Percentiles rank a stretch among this genome's conserved stretches.
phyloP scores from a whole-genome alignment of 1,140 invertebrate genomes.

The Brachionus asplanchnoidis region DNA sequence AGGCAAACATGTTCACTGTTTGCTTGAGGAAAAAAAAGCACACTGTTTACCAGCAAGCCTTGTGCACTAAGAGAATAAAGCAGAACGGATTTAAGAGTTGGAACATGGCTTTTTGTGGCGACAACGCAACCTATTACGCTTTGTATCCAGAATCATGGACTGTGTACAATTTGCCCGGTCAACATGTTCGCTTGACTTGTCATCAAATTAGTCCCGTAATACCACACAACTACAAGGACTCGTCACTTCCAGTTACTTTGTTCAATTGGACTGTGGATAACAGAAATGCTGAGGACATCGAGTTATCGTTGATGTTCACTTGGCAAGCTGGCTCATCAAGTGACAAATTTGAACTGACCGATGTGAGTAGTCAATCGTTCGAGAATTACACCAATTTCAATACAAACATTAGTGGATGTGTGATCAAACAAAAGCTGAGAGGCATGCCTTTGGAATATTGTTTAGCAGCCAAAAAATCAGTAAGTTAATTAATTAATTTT shows the following conservation, averaged over 20 bases:
- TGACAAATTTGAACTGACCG: slow-evolving; percentile 31
- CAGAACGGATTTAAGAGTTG: slow-evolving; percentile 63
- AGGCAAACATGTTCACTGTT: slow-evolving; percentile 55
- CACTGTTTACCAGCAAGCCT: slow-evolving; percentile 77
- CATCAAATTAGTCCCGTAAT: slow-evolving; percentile 83
- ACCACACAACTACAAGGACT: slow-evolving; percentile 70
- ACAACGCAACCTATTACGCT: slow-evolving; percentile 72
- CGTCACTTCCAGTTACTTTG: slow-evolving; percentile 75
- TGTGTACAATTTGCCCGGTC: slow-evolving; percentile 74
- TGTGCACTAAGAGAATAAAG: slow-evolving; percentile 64
- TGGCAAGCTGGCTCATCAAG: slow-evolving; percentile 64
- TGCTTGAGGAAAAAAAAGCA: slow-evolving; percentile 58
- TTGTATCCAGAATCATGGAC: slow-evolving; percentile 86
- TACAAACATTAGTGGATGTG: slow-evolving; percentile 31
- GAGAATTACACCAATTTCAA: slow-evolving; percentile 59
- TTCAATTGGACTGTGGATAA: slow-evolving; percentile 81
- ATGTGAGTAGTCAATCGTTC: slow-evolving; percentile 53
- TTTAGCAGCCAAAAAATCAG: slow-evolving; percentile 48
- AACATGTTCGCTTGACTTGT: slow-evolving; percentile 70
- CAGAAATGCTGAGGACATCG: slow-evolving; percentile 64
- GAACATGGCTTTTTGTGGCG: slow-evolving; percentile 65
- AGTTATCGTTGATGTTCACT: slow-evolving; percentile 78
- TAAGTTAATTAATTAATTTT: slow-evolving; percentile 38
- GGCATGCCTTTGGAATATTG: slow-evolving; percentile 55
- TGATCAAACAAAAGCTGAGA: slow-evolving; percentile 33